Percentiles rank a stretch among this genome's conserved stretches.
phyloP scores from a whole-genome alignment of 2,888 invertebrate species.

The Campaea margaritaria region DNA sequence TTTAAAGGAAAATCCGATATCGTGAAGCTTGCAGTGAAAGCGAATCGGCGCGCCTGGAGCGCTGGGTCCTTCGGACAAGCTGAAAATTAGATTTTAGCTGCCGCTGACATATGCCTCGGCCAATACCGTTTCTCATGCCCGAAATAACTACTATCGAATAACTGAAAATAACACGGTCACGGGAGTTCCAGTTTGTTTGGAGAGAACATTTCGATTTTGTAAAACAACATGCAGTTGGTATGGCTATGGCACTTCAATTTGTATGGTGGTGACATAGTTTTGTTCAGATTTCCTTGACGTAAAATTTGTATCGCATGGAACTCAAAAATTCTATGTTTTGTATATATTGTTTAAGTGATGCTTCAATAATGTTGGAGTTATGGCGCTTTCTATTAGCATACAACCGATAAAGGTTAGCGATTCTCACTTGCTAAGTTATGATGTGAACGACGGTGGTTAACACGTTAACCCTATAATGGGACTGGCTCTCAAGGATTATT shows the following conservation, averaged over 20 bases:
- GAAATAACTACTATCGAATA: slow-evolving; percentile 44
- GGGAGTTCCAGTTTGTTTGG: slow-evolving; percentile 1
- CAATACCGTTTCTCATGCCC: slow-evolving; percentile 44
- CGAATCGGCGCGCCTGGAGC: slow-evolving; percentile 53
- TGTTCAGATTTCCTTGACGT: no score
- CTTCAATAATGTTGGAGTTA: no score
- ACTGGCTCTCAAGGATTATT: no score
- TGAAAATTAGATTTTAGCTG: slow-evolving; percentile 77
- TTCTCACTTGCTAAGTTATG: no score
- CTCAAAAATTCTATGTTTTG: no score
- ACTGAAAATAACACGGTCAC: slow-evolving; percentile 8
- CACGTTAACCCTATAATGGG: no score
- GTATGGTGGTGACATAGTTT: no score
- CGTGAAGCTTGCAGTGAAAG: slow-evolving; percentile 44
- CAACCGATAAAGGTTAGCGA: no score
- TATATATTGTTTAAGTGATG: no score
- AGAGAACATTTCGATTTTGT: neutral
- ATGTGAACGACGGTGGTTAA: no score
- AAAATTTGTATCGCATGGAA: no score
- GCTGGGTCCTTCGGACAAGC: slow-evolving; percentile 65
- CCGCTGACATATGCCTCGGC: slow-evolving; percentile 61
- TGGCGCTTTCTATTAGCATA: no score
- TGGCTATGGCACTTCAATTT: neutral
- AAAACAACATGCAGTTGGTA: neutral
- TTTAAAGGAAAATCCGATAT: slow-evolving; percentile 69